Base-by-base conservation (phyloP, 2,888 invertebrate genomes). In the Melinopterus prodromus region DNA sequence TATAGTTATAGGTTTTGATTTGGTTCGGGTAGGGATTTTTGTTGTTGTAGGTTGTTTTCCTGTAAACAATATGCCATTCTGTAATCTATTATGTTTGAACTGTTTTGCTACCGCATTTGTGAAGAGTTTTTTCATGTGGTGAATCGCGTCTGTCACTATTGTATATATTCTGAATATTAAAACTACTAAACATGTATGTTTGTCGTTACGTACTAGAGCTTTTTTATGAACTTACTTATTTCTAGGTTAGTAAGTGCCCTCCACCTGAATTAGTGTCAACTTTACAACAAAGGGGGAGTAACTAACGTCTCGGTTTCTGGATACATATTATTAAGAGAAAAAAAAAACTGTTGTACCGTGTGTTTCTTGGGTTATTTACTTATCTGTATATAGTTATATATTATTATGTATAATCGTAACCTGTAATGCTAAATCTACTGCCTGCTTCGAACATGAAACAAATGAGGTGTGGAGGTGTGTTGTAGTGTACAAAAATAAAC, bases 191-290 rank as follows among this genome's bases (percentile, higher is more conserved):
- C 38, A 38, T 38, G 38, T 38, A 53, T 77, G 70, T 74, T 72
- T 78, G 71, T 78, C 78, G 35, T 71, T 78, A 78, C 78, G 78
- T 78, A 78, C 78, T 78, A 78, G 35, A 74, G 75, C 53, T 7
- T 53, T 53, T 74, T 74, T 74, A 77, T 79, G 72, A 79, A 72
- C 80, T 81, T 88, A 88, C 86, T 83, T 35, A n/a, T 88, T n/a
- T 88, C 87, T 83, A 79, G 78, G 88, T 88, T 89, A 88, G 88
- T 89, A 89, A 88, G 89, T 89, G 89, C 89, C 89, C 84, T 89
- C 89, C 89, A 89, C 89, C 85, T 71, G 36, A 84, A 84, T 89
- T 89, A 89, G 88, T 89, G 88, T 88, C 85, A 85, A 88, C 87
- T 89, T 87, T 88, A 89, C 88, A 88, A 88, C 87, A 86, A 87